These are phyloP conservation scores for Pristiophorus japonicus DNA, from an alignment of 2,113 vertebrate species.

Conservation along the genomic window DNA sequence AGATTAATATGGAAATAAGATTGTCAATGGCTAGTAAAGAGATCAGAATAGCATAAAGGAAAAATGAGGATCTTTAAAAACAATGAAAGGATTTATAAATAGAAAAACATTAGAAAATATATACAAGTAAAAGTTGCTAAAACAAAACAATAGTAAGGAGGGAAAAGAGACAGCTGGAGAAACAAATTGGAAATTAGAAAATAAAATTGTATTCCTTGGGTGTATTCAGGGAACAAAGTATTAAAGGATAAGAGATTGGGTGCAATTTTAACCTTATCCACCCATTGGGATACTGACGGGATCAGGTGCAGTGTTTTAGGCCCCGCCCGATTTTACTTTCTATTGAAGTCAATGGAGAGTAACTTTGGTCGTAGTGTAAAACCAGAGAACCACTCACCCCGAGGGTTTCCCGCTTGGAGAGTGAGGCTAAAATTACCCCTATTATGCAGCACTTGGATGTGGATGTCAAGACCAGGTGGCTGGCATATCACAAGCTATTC, in stretches of 20 bases:
- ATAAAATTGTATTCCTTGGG: too few relatives aligned
- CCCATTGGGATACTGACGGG: background rate
- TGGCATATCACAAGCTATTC: background rate
- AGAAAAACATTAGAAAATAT: background rate
- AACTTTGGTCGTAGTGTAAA: background rate
- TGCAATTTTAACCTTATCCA: background rate
- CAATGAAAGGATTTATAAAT: background rate
- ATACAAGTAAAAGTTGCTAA: background rate
- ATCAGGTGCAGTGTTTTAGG: background rate
- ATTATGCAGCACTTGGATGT: background rate
- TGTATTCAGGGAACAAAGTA: background rate
- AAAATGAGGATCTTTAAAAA: background rate
- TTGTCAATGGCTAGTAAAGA: background rate
- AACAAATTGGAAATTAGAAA: conserved; percentile 5
- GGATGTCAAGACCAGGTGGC: background rate
- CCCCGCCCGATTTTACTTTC: background rate
- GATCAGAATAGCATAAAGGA: background rate
- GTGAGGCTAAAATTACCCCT: background rate
- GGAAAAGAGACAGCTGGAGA: background rate
- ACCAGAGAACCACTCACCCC: background rate
- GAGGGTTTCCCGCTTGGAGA: background rate
- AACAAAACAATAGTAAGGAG: background rate
- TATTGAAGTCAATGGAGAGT: background rate
- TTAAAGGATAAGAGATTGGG: background rate
- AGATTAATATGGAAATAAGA: background rate